Evolutionary conservation across 2,113 vertebrate species (phyloP).

Genomic region (Naja naja): DNA sequence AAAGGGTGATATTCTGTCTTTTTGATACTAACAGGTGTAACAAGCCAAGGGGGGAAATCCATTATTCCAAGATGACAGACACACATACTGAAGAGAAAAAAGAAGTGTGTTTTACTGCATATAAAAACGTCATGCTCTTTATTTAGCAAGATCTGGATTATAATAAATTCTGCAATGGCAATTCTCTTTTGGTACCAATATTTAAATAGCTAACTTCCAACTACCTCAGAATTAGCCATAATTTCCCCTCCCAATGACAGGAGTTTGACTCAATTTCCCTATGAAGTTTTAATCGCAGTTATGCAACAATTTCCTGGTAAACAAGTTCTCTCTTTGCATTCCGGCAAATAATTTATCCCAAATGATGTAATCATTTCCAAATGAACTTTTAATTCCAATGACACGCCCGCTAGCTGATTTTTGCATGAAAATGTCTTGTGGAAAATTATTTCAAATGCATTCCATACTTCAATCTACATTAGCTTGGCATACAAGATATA

Average conservation of each 20-base stretch:
- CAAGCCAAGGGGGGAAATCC: background rate
- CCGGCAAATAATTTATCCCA: background rate
- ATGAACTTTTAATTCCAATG: background rate
- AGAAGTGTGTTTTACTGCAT: background rate
- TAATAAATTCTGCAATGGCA: background rate
- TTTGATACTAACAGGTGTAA: background rate
- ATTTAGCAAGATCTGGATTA: background rate
- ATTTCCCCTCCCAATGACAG: background rate
- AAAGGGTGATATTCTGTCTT: background rate
- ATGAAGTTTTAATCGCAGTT: background rate
- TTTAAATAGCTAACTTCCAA: background rate
- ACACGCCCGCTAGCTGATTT: background rate
- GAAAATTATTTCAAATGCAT: background rate
- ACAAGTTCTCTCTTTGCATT: background rate
- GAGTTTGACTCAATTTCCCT: background rate
- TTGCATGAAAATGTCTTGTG: background rate
- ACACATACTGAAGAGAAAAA: background rate
- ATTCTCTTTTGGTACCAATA: background rate
- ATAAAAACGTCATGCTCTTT: background rate
- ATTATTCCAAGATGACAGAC: background rate
- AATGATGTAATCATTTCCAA: background rate
- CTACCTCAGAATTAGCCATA: background rate
- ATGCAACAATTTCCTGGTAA: background rate
- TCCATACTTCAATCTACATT: background rate
- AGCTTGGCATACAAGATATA: background rate